Conservation (phyloP, 1,140 invertebrate genomes). For the Euborellia annulipes region DNA sequence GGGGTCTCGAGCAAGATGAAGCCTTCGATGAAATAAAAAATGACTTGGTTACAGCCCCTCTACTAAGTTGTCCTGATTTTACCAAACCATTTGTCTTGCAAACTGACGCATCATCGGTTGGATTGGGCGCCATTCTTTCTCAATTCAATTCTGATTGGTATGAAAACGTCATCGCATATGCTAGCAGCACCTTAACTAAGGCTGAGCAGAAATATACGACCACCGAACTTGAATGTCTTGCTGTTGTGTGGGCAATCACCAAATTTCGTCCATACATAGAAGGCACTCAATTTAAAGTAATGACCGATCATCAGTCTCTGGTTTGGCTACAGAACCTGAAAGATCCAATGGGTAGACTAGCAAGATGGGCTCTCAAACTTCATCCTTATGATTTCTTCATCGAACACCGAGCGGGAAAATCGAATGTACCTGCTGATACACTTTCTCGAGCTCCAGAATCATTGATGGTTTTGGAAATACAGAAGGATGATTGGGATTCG, state of each 20-base stretch:
- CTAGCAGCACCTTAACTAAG: conserved; percentile 19
- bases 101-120: conserved; percentile 18
- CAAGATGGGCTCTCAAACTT: conserved; percentile 26
- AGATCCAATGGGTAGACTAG: conserved; percentile 26
- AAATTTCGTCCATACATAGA: conserved; percentile 22
- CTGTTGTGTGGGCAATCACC: conserved; percentile 25
- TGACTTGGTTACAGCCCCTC: conserved; percentile 4
- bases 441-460: conserved; percentile 20
- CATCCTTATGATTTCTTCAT: conserved; percentile 27
- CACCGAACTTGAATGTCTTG: conserved; percentile 27
- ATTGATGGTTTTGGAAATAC: too few species aligned
- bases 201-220: conserved; percentile 25
- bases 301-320: conserved; percentile 27
- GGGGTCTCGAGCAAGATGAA: conserved; percentile 12
- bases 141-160: too few species aligned
- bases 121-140: conserved; percentile 18
- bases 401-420: conserved; percentile 20
- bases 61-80: neutral
- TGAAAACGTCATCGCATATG: conserved; percentile 15
- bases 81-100: conserved; percentile 16
- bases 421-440: conserved; percentile 22
- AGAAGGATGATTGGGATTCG: too few species aligned
- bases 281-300: conserved; percentile 22
- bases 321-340: conserved; percentile 28
- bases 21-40: conserved; percentile 18